Evolutionary conservation across 2,888 invertebrate genomes (phyloP).

Genomic region (Melikaiella ostensackeni): DNA sequence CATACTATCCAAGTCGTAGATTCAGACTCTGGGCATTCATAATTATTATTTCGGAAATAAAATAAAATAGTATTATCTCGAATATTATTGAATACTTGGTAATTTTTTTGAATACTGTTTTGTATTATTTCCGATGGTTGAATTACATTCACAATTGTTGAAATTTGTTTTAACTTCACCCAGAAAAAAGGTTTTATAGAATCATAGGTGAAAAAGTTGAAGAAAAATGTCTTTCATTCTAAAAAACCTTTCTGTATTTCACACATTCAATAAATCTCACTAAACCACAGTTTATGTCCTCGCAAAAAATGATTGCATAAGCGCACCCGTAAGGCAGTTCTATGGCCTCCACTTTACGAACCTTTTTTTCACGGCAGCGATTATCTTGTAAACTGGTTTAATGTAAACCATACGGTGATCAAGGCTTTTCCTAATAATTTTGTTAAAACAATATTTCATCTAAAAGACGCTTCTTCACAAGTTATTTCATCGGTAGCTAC

Average conservation of each 20-base stretch:
- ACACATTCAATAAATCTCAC: background rate
- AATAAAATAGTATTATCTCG: background rate
- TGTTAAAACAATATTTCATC: background rate
- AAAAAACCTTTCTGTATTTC: background rate
- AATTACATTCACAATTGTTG: background rate
- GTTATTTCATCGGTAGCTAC: background rate
- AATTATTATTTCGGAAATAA: background rate
- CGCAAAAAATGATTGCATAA: conserved; percentile 42
- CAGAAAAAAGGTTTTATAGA: background rate
- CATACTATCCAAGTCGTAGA: background rate
- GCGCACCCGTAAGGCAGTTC: conserved; percentile 42
- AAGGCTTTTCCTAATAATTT: background rate
- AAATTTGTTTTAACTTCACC: background rate
- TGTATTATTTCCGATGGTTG: background rate
- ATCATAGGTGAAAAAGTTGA: background rate
- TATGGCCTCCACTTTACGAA: conserved; percentile 36
- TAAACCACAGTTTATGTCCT: conserved; percentile 37
- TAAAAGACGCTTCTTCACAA: background rate
- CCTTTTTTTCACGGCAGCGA: conserved; percentile 9
- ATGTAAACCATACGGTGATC: conserved; percentile 64
- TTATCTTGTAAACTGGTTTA: conserved; percentile 59
- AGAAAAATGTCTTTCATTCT: background rate
- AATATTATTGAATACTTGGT: too few relatives aligned
- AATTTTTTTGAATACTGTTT: too few relatives aligned
- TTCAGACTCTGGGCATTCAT: background rate